phyloP scores from a whole-genome alignment of 2,797 vertebrate genomes.

The Platyrinchus mystaceus region DNA sequence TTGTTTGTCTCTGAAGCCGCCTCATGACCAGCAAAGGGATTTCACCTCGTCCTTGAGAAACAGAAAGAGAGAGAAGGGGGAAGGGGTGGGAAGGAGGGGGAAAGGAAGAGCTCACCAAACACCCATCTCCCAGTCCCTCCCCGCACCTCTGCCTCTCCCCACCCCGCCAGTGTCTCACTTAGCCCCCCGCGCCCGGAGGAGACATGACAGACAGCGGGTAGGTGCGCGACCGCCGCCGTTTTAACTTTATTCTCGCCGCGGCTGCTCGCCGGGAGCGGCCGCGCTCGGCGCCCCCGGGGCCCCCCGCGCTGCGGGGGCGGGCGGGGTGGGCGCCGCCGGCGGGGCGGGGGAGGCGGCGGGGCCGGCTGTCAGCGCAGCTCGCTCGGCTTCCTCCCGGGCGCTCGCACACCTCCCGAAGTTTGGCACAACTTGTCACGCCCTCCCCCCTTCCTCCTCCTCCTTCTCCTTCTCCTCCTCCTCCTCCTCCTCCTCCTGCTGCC shows the following conservation, averaged over 20 bases:
- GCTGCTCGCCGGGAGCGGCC: neutral
- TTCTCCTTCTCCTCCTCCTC: neutral
- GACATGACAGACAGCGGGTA: constrained; percentile 53
- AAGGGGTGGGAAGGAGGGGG: neutral
- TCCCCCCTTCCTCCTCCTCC: neutral
- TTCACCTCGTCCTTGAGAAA: constrained; percentile 81
- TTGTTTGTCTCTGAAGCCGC: constrained; percentile 78
- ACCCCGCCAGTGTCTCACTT: constrained; percentile 45
- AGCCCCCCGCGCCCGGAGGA: constrained; percentile 62
- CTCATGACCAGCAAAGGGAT: constrained; percentile 81
- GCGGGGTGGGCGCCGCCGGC: neutral
- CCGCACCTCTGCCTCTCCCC: constrained; percentile 48
- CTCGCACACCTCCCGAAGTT: constrained; percentile 56
- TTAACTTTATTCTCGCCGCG: constrained; percentile 41
- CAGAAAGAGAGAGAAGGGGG: constrained; percentile 2
- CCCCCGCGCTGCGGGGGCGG: neutral
- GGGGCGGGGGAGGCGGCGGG: neutral
- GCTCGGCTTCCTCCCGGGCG: neutral
- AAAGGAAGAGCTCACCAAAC: constrained; percentile 48
- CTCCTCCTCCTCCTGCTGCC: neutral
- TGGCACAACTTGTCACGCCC: constrained; percentile 3
- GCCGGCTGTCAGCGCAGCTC: neutral
- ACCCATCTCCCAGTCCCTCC: constrained; percentile 63
- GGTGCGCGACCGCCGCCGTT: constrained; percentile 63
- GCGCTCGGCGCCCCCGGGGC: neutral